Percentiles rank a stretch among this genome's conserved stretches.
Evolutionary conservation across 2,113 vertebrate species (phyloP).

Genomic region (Plecturocebus donacophilus): DNA sequence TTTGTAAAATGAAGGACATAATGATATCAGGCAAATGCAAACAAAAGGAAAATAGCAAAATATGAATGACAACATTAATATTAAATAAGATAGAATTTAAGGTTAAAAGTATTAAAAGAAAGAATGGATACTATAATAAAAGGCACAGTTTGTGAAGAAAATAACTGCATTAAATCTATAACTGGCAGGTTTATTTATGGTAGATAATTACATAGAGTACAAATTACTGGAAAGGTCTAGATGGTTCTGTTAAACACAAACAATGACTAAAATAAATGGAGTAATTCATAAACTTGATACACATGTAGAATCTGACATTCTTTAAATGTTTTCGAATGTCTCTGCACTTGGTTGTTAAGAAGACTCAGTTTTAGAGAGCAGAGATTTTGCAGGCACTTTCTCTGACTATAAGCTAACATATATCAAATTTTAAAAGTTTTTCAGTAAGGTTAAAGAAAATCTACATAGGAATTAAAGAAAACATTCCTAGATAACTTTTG

Average conservation of each 20-base stretch:
- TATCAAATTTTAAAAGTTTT: neutral
- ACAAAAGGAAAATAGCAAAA: conserved; percentile 18
- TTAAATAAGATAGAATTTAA: neutral
- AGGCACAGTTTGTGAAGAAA: neutral
- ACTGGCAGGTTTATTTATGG: neutral
- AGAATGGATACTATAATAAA: neutral
- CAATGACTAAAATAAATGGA: neutral
- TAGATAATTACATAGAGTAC: neutral
- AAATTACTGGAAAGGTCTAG: neutral
- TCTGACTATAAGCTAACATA: neutral
- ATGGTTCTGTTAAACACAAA: neutral
- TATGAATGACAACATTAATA: neutral
- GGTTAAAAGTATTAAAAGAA: neutral
- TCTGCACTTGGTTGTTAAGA: neutral
- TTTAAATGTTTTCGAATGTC: neutral
- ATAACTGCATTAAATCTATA: neutral
- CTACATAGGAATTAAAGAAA: neutral
- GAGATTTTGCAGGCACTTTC: neutral
- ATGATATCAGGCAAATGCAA: neutral
- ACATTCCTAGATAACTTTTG: neutral
- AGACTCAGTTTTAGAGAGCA: neutral
- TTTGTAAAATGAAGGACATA: neutral
- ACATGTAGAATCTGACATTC: neutral
- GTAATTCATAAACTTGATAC: neutral
- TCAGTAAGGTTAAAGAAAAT: neutral